Evolutionary conservation across 2,113 vertebrate genomes (phyloP).

Genomic region (Thamnaconus septentrionalis): DNA sequence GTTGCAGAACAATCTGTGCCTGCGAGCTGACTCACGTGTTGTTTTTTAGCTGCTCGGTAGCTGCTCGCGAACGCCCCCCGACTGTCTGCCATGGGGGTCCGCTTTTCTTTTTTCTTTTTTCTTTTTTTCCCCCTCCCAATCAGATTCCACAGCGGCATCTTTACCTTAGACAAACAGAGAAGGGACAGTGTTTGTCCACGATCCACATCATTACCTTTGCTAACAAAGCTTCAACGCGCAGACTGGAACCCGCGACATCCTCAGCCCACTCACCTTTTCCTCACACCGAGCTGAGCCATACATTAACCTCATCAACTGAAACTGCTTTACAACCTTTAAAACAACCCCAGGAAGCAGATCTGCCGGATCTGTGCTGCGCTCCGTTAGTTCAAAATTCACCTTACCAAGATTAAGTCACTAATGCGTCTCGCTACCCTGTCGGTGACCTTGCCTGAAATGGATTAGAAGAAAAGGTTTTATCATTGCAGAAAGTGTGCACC

Average conservation of each 20-base stretch:
- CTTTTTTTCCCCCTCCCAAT: slow-evolving; percentile 68
- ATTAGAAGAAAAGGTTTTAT: no score
- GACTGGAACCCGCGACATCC: slow-evolving; percentile 21
- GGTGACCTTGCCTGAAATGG: background rate
- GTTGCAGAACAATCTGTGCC: no score
- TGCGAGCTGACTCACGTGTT: no score
- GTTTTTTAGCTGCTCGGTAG: no score
- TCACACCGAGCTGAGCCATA: slow-evolving; percentile 20
- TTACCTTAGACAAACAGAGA: slow-evolving; percentile 79
- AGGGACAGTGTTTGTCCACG: slow-evolving; percentile 73
- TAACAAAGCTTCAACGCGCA: background rate
- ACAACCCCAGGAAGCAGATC: background rate
- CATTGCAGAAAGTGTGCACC: no score
- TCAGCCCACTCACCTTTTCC: slow-evolving; percentile 21
- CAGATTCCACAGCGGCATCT: slow-evolving; percentile 79
- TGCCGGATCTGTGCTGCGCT: no score
- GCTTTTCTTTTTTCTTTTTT: slow-evolving; percentile 50
- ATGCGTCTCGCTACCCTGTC: no score
- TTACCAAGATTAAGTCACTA: no score
- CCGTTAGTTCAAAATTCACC: no score
- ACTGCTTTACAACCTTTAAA: slow-evolving; percentile 10
- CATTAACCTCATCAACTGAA: no score
- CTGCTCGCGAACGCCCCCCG: no score
- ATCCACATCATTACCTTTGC: slow-evolving; percentile 65
- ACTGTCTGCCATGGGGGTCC: background rate